Evolutionary conservation across 2,113 vertebrate genomes (phyloP), one percentile per base, ranked within the genome.

Genomic region (Festucalex cinctus): DNA sequence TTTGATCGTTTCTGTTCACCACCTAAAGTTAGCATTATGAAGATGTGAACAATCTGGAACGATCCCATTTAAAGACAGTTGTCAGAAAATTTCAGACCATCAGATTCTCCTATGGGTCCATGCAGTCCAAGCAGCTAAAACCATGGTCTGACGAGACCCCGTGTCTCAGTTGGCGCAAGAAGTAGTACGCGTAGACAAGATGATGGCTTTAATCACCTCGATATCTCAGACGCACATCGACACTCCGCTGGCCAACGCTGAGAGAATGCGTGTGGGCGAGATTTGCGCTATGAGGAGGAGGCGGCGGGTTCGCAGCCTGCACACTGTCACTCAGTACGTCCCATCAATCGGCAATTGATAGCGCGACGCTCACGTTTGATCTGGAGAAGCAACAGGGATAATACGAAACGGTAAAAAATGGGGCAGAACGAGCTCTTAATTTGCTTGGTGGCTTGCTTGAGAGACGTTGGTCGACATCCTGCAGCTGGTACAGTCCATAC

Each of bases 221-320:
- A 6, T n/a, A 46, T 71, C 70, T 78, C 63, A 1, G 73, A 51
- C 58, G 73, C 80, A 79, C 78, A 61, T 84, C 83, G 81, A 75
- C 86, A 83, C 86, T 78, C 70, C 54, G 17, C 65, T 0, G 73
- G 51, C 48, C 20, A 73, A 60, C 22, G 62, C 82, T 72, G 84
- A 83, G 82, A 80, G 80, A 75, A 70, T 65, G 62, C 61, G 5
- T 64, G 65, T 56, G 2, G 74, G 77, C 66, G 73, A 65, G 65
- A 44, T 67, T 32, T 6, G 13, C 49, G 66, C 63, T 54, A 69
- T 80, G 43, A 2, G 9, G 63, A 67, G 68, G 49, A 24, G 0
- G 48, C 49, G 74, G 76, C 3, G 72, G 63, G 0, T 5, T n/a
- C 60, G 0, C 69, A 0, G 75, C 80, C 84, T 85, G 84, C 77